phyloP scores from a whole-genome alignment of 1,140 invertebrate species.

The Grapholita molesta region DNA sequence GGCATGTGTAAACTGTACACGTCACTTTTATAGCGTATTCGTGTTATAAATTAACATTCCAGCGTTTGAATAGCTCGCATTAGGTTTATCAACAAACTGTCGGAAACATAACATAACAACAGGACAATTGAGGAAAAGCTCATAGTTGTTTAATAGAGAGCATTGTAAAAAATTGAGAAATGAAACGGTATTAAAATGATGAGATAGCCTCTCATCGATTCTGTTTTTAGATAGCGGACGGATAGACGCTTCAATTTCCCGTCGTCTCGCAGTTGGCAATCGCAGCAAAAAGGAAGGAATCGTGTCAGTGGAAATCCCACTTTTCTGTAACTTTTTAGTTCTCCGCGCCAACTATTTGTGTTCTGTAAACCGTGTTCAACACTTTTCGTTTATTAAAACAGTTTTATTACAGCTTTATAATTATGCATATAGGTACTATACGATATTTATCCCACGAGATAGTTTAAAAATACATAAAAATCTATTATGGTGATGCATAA shows the following conservation, averaged over 20 bases:
- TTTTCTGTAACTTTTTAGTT: constrained; percentile 54
- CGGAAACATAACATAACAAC: constrained; percentile 8
- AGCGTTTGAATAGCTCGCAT: not conserved
- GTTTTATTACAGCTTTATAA: constrained; percentile 5
- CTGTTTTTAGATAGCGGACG: constrained; percentile 26
- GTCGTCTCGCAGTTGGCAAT: constrained; percentile 25
- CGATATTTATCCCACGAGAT: no score
- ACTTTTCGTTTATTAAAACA: constrained; percentile 33
- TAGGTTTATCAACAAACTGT: constrained; percentile 11
- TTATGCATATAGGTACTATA: not conserved
- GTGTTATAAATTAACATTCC: not conserved
- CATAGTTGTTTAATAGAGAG: constrained; percentile 3
- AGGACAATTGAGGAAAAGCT: not conserved
- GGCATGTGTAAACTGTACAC: not conserved
- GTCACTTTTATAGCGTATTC: not conserved
- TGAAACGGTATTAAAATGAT: constrained; percentile 8
- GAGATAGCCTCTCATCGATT: constrained; percentile 28
- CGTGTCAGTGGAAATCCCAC: constrained; percentile 33
- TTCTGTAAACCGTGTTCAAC: not conserved
- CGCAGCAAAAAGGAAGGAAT: constrained; percentile 31
- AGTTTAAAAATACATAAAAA: no score
- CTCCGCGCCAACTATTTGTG: constrained; percentile 35
- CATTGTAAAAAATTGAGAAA: not conserved
- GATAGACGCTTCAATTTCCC: constrained; percentile 36
- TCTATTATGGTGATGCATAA: no score